Evolutionary conservation across 1,140 invertebrate species (phyloP), one percentile per base, ranked within the genome.

Genomic region (Aricia agestis): DNA sequence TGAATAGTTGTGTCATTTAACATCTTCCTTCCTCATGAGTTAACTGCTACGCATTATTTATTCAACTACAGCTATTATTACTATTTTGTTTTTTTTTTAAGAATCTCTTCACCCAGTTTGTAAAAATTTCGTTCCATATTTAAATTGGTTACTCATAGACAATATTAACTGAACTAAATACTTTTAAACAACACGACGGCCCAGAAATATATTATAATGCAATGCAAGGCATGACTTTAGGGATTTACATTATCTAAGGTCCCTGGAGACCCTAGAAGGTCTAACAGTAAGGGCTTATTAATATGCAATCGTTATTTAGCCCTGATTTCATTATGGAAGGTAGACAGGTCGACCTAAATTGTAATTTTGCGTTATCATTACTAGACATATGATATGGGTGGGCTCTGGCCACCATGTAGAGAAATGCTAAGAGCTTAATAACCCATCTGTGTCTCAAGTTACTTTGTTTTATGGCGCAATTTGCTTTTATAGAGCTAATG

Each of bases 301-400:
- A 25, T 63, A 63, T 63, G 59, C 59, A 63, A 19, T 63, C 10
- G 18, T 19, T 63, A 63, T 19, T 63, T 63, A 17, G 59, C 59
- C 19, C 18, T 63, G 59, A 19, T 63, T 63, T 19, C 18, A 63
- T 63, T 63, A 63, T 63, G 59, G 17, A 19, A 19, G 18, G 18
- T 63, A 25, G 59, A 59, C 59, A 63, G 18, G 59, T 25, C 18
- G 19, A 19, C 19, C 59, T 10, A 25, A 63, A 63, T 19, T 31
- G 45, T 11, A 15, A 52, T 52, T 52, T 52, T 52, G 45, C 45
- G 45, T 52, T 52, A 52, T 52, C 25, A 25, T 13, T 3, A 4
- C 45, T 52, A 52, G 10, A 13, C 6, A 25, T 25, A 3, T 25
- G 25, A 25, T 25, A 25, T 25, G 25, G 36, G 36, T 36, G 36